These are phyloP conservation scores for Falco naumanni DNA, from an alignment of 2,797 vertebrate species.

Conservation along the genomic window DNA sequence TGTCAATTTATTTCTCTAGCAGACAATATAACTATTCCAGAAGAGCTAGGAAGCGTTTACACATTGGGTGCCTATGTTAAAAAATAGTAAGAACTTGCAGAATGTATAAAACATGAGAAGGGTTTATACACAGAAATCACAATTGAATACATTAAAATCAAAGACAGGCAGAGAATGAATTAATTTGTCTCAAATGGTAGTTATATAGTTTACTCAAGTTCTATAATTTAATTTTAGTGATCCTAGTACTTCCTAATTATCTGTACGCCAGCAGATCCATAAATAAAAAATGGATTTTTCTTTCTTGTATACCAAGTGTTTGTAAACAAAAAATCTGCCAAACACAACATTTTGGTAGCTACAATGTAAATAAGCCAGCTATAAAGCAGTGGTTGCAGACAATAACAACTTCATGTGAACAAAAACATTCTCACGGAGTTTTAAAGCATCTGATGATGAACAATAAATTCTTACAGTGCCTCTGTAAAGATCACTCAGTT, in stretches of 20 bases:
- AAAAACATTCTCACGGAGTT: not conserved
- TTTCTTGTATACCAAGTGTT: not conserved
- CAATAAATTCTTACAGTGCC: not conserved
- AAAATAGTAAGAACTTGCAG: not conserved
- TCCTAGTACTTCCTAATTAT: not conserved
- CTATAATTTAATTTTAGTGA: slow-evolving; percentile 34
- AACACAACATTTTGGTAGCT: not conserved
- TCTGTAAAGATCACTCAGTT: not conserved
- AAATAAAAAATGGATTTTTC: not conserved
- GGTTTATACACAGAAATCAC: slow-evolving; percentile 39
- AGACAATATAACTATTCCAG: slow-evolving; percentile 30
- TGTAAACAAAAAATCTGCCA: not conserved
- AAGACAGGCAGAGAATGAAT: slow-evolving; percentile 3
- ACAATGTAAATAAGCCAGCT: not conserved
- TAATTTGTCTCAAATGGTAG: slow-evolving; percentile 15
- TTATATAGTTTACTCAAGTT: slow-evolving; percentile 22
- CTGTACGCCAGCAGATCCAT: not conserved
- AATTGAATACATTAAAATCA: slow-evolving; percentile 46
- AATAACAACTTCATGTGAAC: not conserved
- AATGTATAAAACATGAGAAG: slow-evolving; percentile 49
- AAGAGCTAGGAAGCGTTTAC: not conserved
- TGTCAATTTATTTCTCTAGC: slow-evolving; percentile 12
- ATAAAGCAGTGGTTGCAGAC: not conserved
- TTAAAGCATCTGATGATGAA: not conserved
- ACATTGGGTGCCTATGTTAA: not conserved